phyloP scores from a whole-genome alignment of 2,797 vertebrate species.

The Linurgus olivaceus region DNA sequence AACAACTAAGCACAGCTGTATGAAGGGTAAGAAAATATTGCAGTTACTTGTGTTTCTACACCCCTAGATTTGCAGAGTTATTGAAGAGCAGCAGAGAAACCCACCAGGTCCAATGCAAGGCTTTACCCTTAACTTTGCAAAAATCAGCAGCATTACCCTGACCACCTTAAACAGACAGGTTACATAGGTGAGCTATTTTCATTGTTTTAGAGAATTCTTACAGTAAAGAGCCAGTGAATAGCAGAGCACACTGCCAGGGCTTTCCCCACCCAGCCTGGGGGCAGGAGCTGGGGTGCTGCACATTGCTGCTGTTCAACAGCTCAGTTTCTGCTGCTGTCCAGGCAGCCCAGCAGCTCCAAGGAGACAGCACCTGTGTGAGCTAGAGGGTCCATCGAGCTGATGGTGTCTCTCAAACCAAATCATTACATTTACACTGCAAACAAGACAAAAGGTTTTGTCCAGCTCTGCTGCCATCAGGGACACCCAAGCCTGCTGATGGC shows the following conservation, averaged over 20 bases:
- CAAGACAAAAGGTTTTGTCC: neutral
- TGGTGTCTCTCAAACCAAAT: neutral
- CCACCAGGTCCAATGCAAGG: neutral
- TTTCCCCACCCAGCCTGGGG: neutral
- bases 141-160: neutral
- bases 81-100: neutral
- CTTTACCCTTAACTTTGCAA: neutral
- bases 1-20: slow-evolving; percentile 62
- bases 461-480: neutral
- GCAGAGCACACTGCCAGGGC: neutral
- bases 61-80: neutral
- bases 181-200: neutral
- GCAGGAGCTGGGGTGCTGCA: neutral
- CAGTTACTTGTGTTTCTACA: slow-evolving; percentile 34
- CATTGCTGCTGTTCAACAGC: neutral
- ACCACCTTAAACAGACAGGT: neutral
- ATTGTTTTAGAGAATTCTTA: neutral
- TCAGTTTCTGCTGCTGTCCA: neutral
- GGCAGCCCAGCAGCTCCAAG: neutral
- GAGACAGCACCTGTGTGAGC: neutral
- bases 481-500: neutral
- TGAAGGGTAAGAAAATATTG: slow-evolving; percentile 40
- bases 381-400: neutral
- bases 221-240: neutral
- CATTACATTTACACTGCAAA: neutral